Conservation (phyloP, 30 jellyfish, hydroid and myxozoan species). For the Hydra vulgaris region DNA sequence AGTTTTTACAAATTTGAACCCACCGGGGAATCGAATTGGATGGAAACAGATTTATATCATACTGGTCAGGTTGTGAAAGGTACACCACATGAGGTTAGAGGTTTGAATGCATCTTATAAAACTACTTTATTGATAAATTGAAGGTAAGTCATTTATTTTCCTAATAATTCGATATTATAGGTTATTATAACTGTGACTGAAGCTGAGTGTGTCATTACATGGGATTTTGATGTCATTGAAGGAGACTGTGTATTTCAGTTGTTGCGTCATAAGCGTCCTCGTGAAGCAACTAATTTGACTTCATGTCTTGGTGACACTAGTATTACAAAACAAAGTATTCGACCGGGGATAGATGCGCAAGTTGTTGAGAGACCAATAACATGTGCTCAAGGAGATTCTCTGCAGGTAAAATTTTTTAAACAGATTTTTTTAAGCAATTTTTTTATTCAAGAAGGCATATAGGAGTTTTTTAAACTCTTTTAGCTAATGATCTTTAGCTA, state of each 20-base stretch:
- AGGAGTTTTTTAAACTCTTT: neutral
- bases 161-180: constrained; percentile 29
- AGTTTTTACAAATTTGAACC: constrained; percentile 60
- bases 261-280: constrained; percentile 91
- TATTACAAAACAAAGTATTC: constrained; percentile 41
- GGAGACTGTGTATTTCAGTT: constrained; percentile 88
- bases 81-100: constrained; percentile 78
- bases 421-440: neutral
- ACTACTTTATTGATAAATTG: too few relatives aligned
- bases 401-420: constrained; percentile 80
- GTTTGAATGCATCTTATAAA: neutral
- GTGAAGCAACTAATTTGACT: constrained; percentile 60
- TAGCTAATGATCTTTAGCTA: neutral
- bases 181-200: constrained; percentile 82
- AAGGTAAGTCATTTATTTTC: too few relatives aligned
- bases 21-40: constrained; percentile 86
- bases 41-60: constrained; percentile 84
- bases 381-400: constrained; percentile 81
- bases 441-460: neutral
- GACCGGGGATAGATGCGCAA: constrained; percentile 97
- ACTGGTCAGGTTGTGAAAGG: constrained; percentile 80
- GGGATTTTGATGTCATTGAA: constrained; percentile 99
- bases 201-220: constrained; percentile 94
- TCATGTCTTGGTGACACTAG: constrained; percentile 72
- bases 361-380: constrained; percentile 86